Evolutionary conservation across 2,888 invertebrate genomes (phyloP).

Genomic region (Calliopum simillimum): DNA sequence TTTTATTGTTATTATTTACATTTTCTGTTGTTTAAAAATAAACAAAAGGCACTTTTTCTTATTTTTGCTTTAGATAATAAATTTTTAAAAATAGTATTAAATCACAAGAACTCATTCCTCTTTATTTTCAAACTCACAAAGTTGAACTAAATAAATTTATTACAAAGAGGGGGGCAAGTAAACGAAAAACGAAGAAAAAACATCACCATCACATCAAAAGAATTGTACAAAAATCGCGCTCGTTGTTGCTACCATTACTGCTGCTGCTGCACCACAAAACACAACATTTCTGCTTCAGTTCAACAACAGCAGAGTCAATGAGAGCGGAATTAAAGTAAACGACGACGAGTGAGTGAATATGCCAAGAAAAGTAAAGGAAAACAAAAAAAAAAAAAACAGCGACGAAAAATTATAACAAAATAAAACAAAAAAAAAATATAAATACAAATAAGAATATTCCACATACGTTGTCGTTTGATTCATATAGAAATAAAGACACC

Average conservation of each 20-base stretch:
- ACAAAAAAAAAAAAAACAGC: background rate
- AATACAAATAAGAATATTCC: too few relatives aligned
- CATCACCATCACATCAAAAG: background rate
- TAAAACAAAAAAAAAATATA: background rate
- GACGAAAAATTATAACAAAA: constrained; percentile 11
- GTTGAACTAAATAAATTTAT: too few relatives aligned
- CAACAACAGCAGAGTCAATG: background rate
- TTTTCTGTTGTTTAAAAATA: background rate
- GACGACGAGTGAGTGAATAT: background rate
- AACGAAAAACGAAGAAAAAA: too few relatives aligned
- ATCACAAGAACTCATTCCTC: too few relatives aligned
- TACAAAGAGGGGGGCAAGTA: too few relatives aligned
- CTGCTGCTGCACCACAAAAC: constrained; percentile 17
- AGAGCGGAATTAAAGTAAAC: background rate
- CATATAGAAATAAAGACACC: background rate
- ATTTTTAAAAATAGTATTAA: background rate
- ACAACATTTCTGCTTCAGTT: constrained; percentile 12
- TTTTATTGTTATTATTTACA: background rate
- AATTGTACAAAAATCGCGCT: constrained; percentile 14
- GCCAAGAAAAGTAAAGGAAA: background rate
- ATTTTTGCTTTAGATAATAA: constrained; percentile 3
- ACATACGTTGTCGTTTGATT: too few relatives aligned
- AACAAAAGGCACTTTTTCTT: constrained; percentile 22
- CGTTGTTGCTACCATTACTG: background rate
- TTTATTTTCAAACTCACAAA: too few relatives aligned